A percentile compares a stretch with the other conserved stretches of the same genome.
phyloP scores from a whole-genome alignment of 2,797 vertebrate genomes.

The Dicrostonyx torquatus region DNA sequence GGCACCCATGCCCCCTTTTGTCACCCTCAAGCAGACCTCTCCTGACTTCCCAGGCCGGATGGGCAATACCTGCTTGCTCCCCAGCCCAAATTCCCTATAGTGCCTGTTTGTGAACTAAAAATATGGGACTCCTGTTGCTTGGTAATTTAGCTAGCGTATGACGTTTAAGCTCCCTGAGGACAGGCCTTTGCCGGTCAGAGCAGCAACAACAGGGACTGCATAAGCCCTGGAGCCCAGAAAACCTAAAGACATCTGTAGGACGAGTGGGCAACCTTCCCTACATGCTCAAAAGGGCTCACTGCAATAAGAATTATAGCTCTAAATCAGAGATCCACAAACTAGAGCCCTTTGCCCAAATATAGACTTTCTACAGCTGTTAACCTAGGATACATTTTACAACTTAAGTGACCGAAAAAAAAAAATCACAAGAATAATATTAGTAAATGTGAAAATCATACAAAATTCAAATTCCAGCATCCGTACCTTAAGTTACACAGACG shows the following conservation, averaged over 20 bases:
- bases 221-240: background rate
- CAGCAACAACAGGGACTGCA: background rate
- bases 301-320: background rate
- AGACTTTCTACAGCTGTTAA: background rate
- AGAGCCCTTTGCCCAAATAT: background rate
- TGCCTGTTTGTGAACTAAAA: background rate
- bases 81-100: rapidly evolving
- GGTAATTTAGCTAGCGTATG: background rate
- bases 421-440: background rate
- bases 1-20: background rate
- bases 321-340: background rate
- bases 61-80: rapidly evolving
- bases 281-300: background rate
- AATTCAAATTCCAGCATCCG: background rate
- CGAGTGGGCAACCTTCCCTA: background rate
- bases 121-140: background rate
- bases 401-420: background rate
- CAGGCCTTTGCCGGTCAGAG: background rate
- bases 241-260: background rate
- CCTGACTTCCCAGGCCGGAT: background rate
- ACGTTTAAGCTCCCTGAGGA: background rate
- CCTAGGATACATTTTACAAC: background rate
- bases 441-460: constrained; percentile 13
- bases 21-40: background rate
- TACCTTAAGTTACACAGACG: background rate